A percentile compares a stretch with the other conserved stretches of the same genome.
Conservation (phyloP, 92 coral and sea anemone genomes). For the Zoanthus solanderi region DNA sequence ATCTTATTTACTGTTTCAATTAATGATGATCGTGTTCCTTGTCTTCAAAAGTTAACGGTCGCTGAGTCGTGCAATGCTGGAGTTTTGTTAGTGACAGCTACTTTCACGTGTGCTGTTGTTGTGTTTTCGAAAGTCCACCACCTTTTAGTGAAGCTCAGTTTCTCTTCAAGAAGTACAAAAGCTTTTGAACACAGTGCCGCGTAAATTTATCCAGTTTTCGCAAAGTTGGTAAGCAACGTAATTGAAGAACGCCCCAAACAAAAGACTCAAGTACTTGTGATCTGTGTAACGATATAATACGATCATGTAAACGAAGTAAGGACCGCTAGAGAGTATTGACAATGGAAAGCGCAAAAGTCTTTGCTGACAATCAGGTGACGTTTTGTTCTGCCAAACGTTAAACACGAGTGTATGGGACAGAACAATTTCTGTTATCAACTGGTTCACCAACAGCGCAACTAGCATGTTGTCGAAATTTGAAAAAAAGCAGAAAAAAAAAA, state of each 20-base stretch:
- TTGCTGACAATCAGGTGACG: conserved; percentile 17
- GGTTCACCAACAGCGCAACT: not conserved
- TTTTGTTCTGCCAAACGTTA: not conserved
- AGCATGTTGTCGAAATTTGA: not conserved
- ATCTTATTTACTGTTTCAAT: conserved; percentile 2
- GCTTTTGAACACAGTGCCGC: not conserved
- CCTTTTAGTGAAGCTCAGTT: no score
- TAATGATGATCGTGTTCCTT: not conserved
- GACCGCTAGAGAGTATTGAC: not conserved
- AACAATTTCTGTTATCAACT: not conserved
- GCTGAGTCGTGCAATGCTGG: not conserved
- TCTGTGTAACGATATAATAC: not conserved
- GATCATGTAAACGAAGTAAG: not conserved
- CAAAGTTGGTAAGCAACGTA: not conserved
- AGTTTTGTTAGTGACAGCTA: no score
- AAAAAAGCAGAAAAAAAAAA: not conserved
- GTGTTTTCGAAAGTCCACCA: no score
- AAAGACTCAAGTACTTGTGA: conserved; percentile 6
- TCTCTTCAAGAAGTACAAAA: not conserved
- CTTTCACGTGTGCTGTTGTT: no score
- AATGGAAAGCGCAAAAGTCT: not conserved
- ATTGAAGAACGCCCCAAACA: not conserved
- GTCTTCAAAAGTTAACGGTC: not conserved
- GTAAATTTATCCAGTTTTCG: not conserved
- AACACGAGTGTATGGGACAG: not conserved